Base-by-base conservation (phyloP, 2,888 invertebrate species). In the Torymus texanus region DNA sequence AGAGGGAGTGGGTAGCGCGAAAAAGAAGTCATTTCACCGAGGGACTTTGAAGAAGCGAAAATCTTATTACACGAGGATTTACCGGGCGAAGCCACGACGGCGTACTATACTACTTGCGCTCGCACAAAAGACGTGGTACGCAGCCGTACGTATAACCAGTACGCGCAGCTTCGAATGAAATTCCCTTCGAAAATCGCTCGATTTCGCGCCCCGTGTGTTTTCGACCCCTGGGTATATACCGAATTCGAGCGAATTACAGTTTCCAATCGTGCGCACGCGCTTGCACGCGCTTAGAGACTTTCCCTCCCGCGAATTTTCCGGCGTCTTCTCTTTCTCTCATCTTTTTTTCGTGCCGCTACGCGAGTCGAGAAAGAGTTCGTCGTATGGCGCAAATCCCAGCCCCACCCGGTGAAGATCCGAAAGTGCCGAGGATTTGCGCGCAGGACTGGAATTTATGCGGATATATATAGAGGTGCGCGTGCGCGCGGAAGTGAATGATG, bases 11-110 rank as follows among this genome's bases (percentile, higher is more conserved):
- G 24, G 10, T 24, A 58, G 18, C 55, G 53, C 50, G 50, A 62
- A 58, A 70, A 70, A 70, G 53, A 78, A 78, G 72, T 78, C 71
- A 72, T 78, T 78, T 78, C 76, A 16, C 16, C 11, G 70, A 62
- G 50, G 56, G 56, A 62, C 65, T 74, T 55, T 29, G 78, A 73
- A 58, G 68, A 56, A 63, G 63, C 67, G 70, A 74, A 75, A 75
- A 79, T 75, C 79, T 79, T 79, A 79, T 79, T 79, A 79, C 70
- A 74, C 65, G 65, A 70, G 70, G 74, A 79, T 75, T 79, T 79
- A 62, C 67, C 73, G 62, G 55, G 65, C 51, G 21, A 73, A 53
- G 58, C 51, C 65, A 62, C 73, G 21, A 62, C 73, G 21, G 21
- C 21, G 2, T 21, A 21, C 21, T 21, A 21, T 5, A 5, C 29